Conservation (phyloP, 2,797 vertebrate genomes). For the Anguilla obscura region DNA sequence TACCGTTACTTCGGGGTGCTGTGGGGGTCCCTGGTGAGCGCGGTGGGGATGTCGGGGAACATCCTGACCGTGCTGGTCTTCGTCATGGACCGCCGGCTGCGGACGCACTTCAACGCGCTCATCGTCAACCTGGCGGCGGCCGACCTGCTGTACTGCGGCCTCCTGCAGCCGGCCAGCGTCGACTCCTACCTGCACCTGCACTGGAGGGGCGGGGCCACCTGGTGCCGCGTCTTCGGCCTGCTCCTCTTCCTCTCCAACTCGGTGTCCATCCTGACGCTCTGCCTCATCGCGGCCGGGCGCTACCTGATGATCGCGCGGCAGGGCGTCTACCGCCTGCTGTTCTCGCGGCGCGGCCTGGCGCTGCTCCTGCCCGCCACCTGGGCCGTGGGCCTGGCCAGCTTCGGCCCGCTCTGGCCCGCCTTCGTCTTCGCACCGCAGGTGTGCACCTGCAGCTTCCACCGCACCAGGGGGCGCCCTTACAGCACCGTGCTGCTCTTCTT, state of each 20-base stretch:
- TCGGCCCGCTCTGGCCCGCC: constrained; percentile 78
- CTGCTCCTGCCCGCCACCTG: constrained; percentile 71
- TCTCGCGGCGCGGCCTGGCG: constrained; percentile 64
- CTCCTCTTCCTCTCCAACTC: constrained; percentile 86
- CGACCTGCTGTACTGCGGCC: constrained; percentile 82
- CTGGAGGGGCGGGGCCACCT: constrained; percentile 74
- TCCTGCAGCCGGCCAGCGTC: constrained; percentile 83
- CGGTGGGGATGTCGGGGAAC: constrained; percentile 80
- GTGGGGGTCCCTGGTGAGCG: constrained; percentile 78
- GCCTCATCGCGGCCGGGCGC: constrained; percentile 78
- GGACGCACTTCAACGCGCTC: constrained; percentile 84
- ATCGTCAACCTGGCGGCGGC: constrained; percentile 83
- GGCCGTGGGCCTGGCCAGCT: constrained; percentile 74
- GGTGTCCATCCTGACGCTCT: constrained; percentile 84
- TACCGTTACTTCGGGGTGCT: constrained; percentile 81
- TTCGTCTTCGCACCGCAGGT: constrained; percentile 80
- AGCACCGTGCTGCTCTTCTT: constrained; percentile 80
- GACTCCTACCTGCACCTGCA: constrained; percentile 84
- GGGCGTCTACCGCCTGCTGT: constrained; percentile 72
- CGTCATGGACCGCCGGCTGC: constrained; percentile 68
- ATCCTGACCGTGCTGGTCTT: constrained; percentile 83
- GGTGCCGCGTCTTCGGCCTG: constrained; percentile 80
- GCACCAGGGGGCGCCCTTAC: constrained; percentile 77
- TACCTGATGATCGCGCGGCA: constrained; percentile 81
- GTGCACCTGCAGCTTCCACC: constrained; percentile 90